Evolutionary conservation across 2,113 vertebrate species (phyloP).

Genomic region (Naja naja): DNA sequence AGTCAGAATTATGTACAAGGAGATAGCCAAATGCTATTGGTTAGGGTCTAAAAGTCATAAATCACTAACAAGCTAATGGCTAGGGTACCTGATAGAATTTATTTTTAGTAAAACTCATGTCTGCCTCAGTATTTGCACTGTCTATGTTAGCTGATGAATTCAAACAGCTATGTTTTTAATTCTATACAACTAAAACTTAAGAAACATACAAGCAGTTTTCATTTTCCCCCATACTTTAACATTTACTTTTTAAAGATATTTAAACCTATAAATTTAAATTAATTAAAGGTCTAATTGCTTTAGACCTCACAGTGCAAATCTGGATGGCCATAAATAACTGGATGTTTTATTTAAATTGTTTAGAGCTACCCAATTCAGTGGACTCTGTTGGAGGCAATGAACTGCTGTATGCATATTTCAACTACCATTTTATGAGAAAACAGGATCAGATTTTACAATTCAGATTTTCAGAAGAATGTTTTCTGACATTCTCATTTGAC

Average conservation of each 20-base stretch:
- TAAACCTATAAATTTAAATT: background rate
- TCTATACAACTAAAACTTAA: background rate
- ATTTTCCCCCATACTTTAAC: background rate
- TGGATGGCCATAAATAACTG: background rate
- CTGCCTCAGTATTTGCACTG: background rate
- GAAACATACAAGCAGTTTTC: background rate
- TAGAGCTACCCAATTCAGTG: background rate
- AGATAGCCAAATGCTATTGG: background rate
- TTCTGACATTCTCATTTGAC: background rate
- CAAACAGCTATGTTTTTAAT: background rate
- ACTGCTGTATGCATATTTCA: background rate
- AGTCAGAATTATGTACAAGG: background rate
- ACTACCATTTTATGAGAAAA: background rate
- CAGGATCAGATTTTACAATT: background rate
- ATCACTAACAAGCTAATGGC: background rate
- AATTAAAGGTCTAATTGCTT: background rate
- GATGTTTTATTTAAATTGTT: background rate
- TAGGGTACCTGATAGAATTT: background rate
- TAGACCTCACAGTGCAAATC: background rate
- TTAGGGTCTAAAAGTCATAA: background rate
- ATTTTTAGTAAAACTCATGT: background rate
- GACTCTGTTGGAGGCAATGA: background rate
- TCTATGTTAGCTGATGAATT: background rate
- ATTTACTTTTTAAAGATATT: background rate
- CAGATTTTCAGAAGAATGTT: background rate